Conservation (phyloP, 2,113 vertebrate genomes). For the Electrona antarctica region DNA sequence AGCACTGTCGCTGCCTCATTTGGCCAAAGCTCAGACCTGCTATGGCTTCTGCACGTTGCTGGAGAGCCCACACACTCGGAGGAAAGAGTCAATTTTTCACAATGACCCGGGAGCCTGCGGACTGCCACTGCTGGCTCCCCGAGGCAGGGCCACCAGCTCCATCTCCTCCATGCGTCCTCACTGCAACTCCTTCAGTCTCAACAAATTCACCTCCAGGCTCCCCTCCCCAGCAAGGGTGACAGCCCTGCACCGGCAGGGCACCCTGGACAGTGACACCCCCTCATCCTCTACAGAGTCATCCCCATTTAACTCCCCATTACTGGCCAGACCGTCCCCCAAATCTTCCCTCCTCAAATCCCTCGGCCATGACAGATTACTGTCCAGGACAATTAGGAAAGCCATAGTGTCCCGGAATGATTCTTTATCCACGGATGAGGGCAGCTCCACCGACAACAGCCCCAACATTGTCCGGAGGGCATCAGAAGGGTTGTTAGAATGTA, state of each 20-base stretch:
- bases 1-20: slow-evolving; percentile 80
- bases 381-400: slow-evolving; percentile 57
- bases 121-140: slow-evolving; percentile 51
- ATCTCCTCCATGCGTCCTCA: slow-evolving; percentile 27
- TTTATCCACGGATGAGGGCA: slow-evolving; percentile 81
- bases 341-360: slow-evolving; percentile 64
- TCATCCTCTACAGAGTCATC: slow-evolving; percentile 76
- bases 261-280: slow-evolving; percentile 77
- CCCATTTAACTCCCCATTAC: slow-evolving; percentile 69
- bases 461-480: slow-evolving; percentile 75
- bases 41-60: slow-evolving; percentile 81
- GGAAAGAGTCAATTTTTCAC: slow-evolving; percentile 85
- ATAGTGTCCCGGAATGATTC: slow-evolving; percentile 73
- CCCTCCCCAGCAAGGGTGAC: slow-evolving; percentile 42
- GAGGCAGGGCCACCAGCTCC: slow-evolving; percentile 67
- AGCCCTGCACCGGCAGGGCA: slow-evolving; percentile 51
- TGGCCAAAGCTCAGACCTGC: slow-evolving; percentile 78
- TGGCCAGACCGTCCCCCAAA: slow-evolving; percentile 68
- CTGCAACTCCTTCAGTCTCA: slow-evolving; percentile 62
- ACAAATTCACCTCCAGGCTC: slow-evolving; percentile 46
- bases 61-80: slow-evolving; percentile 82
- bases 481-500: slow-evolving; percentile 55
- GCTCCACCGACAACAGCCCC: slow-evolving; percentile 83
- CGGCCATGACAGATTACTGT: slow-evolving; percentile 71
- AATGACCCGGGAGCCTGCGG: slow-evolving; percentile 43